These are phyloP conservation scores for Mus caroli DNA, from an alignment of 2,797 vertebrate species.

Conservation along the genomic window DNA sequence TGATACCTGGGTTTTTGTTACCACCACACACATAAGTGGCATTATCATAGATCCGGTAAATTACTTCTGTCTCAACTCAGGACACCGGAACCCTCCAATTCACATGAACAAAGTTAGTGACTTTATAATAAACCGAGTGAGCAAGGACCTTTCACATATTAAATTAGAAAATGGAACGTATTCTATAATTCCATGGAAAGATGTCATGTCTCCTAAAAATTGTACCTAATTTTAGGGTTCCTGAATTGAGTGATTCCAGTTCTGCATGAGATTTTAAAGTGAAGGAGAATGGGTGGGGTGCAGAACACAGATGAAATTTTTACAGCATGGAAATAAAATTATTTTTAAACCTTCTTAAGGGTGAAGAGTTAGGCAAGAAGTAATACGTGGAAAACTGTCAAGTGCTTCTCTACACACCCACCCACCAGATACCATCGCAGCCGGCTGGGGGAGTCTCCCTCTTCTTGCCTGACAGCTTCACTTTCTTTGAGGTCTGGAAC, in stretches of 20 bases:
- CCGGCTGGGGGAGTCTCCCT: constrained; percentile 82
- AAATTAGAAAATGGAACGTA: constrained; percentile 23
- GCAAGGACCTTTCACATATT: constrained; percentile 46
- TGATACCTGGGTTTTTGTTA: neutral
- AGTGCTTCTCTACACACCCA: constrained; percentile 81
- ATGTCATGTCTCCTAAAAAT: constrained; percentile 65
- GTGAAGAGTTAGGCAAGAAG: constrained; percentile 82
- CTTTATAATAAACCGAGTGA: constrained; percentile 27
- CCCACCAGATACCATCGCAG: constrained; percentile 84
- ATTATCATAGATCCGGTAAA: neutral
- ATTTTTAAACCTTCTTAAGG: constrained; percentile 84
- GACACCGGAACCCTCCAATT: neutral
- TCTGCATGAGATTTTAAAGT: constrained; percentile 68
- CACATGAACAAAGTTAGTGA: constrained; percentile 25
- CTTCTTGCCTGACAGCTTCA: constrained; percentile 81
- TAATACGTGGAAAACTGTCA: constrained; percentile 85
- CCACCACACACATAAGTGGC: neutral
- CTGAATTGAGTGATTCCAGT: constrained; percentile 57
- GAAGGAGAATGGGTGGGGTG: constrained; percentile 64
- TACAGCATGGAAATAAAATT: constrained; percentile 85
- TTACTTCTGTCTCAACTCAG: neutral
- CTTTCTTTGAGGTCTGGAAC: constrained; percentile 85
- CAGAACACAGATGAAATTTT: constrained; percentile 72
- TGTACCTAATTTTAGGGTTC: constrained; percentile 72
- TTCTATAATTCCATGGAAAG: constrained; percentile 67